phyloP scores from a whole-genome alignment of 2,113 vertebrate genomes.

The Perca schrenkii region DNA sequence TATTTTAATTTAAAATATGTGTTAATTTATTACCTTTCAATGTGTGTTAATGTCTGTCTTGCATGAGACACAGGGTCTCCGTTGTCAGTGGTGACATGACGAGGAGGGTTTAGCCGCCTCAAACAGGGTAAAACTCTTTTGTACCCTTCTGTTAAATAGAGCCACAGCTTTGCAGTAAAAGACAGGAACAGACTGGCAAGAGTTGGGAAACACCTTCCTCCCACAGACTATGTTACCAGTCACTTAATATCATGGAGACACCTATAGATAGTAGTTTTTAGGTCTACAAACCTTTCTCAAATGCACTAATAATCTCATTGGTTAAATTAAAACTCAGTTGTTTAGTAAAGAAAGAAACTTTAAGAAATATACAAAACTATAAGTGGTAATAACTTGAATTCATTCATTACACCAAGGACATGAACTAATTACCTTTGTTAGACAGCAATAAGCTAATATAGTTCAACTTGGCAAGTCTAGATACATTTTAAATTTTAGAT shows the following conservation, averaged over 20 bases:
- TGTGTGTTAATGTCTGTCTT: conserved; percentile 37
- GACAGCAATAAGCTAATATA: not conserved
- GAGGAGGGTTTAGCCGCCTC: conserved; percentile 8
- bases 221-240: not conserved
- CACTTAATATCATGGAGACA: not conserved
- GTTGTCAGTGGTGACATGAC: conserved; percentile 21
- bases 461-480: no score
- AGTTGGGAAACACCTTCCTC: conserved; percentile 5
- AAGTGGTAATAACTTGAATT: not conserved
- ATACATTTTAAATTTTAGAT: no score
- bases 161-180: conserved; percentile 13
- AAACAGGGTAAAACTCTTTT: conserved; percentile 9
- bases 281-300: conserved; percentile 8
- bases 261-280: not conserved
- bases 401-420: not conserved
- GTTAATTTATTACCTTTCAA: conserved; percentile 62
- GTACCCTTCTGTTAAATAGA: conserved; percentile 16
- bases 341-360: conserved; percentile 7
- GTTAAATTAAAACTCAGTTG: not conserved
- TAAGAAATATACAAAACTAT: not conserved
- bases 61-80: conserved; percentile 39
- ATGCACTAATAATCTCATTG: conserved; percentile 4
- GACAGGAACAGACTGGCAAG: not conserved
- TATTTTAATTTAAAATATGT: conserved; percentile 50
- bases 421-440: not conserved